Evolutionary conservation across 1,140 invertebrate species (phyloP).

Genomic region (Teleogryllus occipitalis): DNA sequence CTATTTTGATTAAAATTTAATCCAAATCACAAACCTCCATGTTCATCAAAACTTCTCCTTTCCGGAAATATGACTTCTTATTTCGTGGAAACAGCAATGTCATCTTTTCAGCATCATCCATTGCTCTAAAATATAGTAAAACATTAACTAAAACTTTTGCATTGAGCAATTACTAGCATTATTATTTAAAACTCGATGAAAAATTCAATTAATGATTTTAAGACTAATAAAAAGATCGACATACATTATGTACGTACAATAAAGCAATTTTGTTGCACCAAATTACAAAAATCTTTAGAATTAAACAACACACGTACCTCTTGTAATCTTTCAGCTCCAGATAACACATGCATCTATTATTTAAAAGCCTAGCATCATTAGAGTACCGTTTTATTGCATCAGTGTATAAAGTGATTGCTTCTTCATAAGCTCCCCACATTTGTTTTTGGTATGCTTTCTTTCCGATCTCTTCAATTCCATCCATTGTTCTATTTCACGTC

Average conservation of each 20-base stretch:
- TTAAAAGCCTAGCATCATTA: constrained; percentile 14
- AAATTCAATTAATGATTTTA: not conserved
- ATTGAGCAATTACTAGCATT: not conserved
- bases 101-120: constrained; percentile 19
- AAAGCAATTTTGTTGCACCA: too few species aligned
- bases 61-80: constrained; percentile 16
- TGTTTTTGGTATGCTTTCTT: constrained; percentile 19
- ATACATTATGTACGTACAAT: too few species aligned
- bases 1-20: not conserved
- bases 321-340: constrained; percentile 17
- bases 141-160: not conserved
- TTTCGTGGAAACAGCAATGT: constrained; percentile 7
- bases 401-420: constrained; percentile 13
- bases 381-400: constrained; percentile 13
- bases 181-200: not conserved
- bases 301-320: constrained; percentile 8
- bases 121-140: constrained; percentile 6
- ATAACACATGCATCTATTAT: constrained; percentile 20
- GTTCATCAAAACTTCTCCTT: constrained; percentile 14
- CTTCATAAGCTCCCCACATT: constrained; percentile 18
- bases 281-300: not conserved
- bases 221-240: too few species aligned
- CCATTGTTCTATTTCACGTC: not conserved
- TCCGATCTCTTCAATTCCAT: constrained; percentile 15
- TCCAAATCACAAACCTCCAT: not conserved